phyloP scores from a whole-genome alignment of 2,797 vertebrate genomes.

The Dicrostonyx torquatus region DNA sequence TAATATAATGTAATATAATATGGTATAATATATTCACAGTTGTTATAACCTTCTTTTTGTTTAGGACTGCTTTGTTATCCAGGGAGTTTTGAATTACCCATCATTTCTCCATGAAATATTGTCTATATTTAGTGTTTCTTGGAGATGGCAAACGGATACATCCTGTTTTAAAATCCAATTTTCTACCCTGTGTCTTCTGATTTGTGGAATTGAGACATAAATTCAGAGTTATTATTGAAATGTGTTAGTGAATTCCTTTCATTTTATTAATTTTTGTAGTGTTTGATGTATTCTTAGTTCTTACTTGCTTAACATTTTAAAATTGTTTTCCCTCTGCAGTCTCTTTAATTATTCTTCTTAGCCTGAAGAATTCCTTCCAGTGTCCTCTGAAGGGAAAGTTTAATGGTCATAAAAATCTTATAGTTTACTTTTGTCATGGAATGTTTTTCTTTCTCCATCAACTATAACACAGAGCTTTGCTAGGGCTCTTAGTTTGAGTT shows the following conservation, averaged over 20 bases:
- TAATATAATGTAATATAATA: background rate
- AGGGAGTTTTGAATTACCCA: background rate
- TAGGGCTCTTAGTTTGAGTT: background rate
- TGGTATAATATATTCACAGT: background rate
- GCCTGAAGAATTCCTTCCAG: background rate
- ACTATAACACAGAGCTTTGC: background rate
- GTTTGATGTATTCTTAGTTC: background rate
- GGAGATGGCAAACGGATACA: background rate
- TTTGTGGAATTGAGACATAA: background rate
- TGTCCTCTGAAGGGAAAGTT: background rate
- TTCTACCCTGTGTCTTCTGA: background rate
- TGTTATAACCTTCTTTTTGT: background rate
- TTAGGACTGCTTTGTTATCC: background rate
- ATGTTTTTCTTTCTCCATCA: background rate
- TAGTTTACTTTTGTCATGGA: background rate
- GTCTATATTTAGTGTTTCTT: background rate
- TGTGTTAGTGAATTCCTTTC: background rate
- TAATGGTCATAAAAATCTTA: background rate
- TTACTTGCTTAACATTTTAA: background rate
- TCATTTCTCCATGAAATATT: background rate
- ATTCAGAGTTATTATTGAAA: background rate
- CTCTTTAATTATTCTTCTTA: background rate
- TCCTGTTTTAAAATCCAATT: background rate
- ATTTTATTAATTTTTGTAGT: background rate
- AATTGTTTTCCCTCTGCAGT: background rate